Evolutionary conservation across 2,888 invertebrate species (phyloP), one percentile per base, ranked within the genome.

Genomic region (Lycophotia porphyrea): DNA sequence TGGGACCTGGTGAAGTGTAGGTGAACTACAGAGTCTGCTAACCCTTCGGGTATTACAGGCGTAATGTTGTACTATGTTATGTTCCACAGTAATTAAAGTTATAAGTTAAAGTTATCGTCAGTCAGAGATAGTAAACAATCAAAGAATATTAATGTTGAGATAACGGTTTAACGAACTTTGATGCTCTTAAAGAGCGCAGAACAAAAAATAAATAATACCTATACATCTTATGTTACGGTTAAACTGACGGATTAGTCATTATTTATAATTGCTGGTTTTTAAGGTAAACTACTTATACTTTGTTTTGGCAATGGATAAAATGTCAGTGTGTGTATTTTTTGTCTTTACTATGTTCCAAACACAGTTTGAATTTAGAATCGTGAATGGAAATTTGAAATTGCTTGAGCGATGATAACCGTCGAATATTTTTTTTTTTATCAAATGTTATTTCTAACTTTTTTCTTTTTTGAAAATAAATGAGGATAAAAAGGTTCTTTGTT

Each of bases 131-230:
- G 91, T 88, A 93, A 93, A 95, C 94, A 96, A 96, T 96, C 95
- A 93, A 91, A 93, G 94, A 95, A 95, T 92, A 95, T 95, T 94
- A 93, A 93, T 90, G 84, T 72, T 66, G 44, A 87, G 96, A 96
- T 96, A 95, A 92, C 84, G 86, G 95, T 93, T 92, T 94, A 94
- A 93, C 93, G 95, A 96, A 94, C 96, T 90, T 93, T 18, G 67
- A 39, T 90, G 91, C 89, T 92, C 94, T 93, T 93, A 92, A 92
- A 88, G 90, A 88, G 87, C 76, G 84, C 88, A 90, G 91, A 93
- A 94, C 92, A 93, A 94, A 94, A 93, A 91, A 88, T 82, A 84
- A 88, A 87, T 82, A 83, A 88, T 72, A 42, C 39, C 24, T 39
- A 42, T 34, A 49, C 5, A 34, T 39, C 49, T 69, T 60, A 60